Evolutionary conservation across 2,113 vertebrate species (phyloP).

Genomic region (Chlorodrepanis virens): DNA sequence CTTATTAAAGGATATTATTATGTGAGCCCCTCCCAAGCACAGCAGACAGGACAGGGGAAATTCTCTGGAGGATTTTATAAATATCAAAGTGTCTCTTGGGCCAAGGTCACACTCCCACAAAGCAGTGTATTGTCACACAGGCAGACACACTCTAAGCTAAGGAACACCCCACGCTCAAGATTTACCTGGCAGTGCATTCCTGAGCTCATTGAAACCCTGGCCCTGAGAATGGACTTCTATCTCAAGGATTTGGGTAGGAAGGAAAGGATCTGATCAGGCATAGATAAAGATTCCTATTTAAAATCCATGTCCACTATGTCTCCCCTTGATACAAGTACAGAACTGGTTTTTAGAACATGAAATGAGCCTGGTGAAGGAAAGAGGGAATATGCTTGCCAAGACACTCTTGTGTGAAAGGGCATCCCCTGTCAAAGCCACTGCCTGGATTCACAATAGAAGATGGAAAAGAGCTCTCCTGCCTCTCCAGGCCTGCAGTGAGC

Average conservation of each 20-base stretch:
- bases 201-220: neutral
- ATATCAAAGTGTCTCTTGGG: neutral
- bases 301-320: rapidly evolving
- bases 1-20: neutral
- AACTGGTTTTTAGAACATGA: neutral
- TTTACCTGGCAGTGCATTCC: neutral
- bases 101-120: neutral
- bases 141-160: neutral
- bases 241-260: neutral
- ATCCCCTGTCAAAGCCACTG: neutral
- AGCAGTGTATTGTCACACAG: neutral
- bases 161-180: neutral
- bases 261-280: neutral
- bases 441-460: neutral
- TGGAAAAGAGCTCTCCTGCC: neutral
- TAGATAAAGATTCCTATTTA: neutral
- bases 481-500: neutral
- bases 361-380: neutral
- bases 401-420: neutral
- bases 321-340: neutral
- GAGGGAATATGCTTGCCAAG: neutral
- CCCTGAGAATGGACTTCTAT: neutral
- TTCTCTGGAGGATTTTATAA: neutral
- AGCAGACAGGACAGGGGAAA: neutral
- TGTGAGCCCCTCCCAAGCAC: neutral